phyloP scores from a whole-genome alignment of 2,888 invertebrate genomes.

The Lacanobia wlatinum region DNA sequence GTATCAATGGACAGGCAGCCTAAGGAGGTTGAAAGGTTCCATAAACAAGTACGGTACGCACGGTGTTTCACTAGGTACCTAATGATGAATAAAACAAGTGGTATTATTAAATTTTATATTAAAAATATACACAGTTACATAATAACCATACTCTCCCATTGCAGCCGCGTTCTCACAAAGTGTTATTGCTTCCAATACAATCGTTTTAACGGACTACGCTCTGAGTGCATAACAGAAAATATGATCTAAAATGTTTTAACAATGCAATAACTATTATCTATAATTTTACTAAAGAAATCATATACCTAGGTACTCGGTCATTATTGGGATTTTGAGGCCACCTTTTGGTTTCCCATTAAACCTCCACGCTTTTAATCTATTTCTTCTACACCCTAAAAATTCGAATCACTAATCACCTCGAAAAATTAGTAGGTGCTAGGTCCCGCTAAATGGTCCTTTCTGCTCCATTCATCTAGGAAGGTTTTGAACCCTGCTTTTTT shows the following conservation, averaged over 20 bases:
- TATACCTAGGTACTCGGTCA: constrained; percentile 33
- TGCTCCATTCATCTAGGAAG: neutral
- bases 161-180: constrained; percentile 68
- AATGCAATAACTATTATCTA: constrained; percentile 53
- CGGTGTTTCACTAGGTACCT: neutral
- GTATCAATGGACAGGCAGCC: too few species aligned
- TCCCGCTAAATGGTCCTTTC: constrained; percentile 5
- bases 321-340: constrained; percentile 23
- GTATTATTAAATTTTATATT: constrained; percentile 78
- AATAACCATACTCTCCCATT: constrained; percentile 69
- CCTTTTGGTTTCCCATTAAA: neutral
- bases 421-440: neutral
- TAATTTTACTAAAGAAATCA: constrained; percentile 27
- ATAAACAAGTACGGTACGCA: too few species aligned
- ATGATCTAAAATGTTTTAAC: constrained; percentile 62
- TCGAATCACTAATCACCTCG: neutral
- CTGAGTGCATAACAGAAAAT: constrained; percentile 64
- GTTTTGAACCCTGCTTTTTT: neutral
- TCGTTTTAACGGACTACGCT: constrained; percentile 51
- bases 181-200: constrained; percentile 77
- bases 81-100: constrained; percentile 57
- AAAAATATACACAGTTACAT: constrained; percentile 83
- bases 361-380: neutral
- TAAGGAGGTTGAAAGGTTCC: too few species aligned
- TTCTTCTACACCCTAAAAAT: neutral